Base-by-base conservation (phyloP, 2,113 vertebrate species). In the Coryphaenoides rupestris region DNA sequence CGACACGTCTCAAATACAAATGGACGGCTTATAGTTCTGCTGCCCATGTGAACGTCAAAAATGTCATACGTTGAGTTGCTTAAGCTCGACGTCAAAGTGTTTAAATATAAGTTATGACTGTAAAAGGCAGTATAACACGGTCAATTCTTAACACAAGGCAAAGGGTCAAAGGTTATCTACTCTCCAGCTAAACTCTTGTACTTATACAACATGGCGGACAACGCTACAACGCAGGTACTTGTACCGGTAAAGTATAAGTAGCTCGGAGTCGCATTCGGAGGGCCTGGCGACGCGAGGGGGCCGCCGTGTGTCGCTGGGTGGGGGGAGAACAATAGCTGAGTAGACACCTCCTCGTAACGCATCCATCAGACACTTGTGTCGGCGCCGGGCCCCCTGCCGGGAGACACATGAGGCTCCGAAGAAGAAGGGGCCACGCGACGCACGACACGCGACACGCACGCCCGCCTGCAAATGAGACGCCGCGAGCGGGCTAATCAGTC, bases 301-400 rank as follows among this genome's bases (percentile, higher is more conserved):
- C 74, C 65, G 60, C 55, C 58, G 52, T 72, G 72, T 7, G 57
- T 60, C 40, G 52, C 40, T 14, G 61, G 69, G n/a, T n/a, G n/a
- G 75, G 61, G 67, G 75, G 74, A 80, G 84, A 79, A 81, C 79
- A 85, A 84, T 74, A 77, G 76, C 69, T 77, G 81, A 77, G 59
- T 58, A 69, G 75, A 81, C 53, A 59, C 66, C 57, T 61, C 66
- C 57, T 61, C 62, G 74, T 65, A 69, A 71, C 58, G 73, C 77
- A 80, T 85, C 83, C 79, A 71, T 85, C 74, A 79, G 68, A 63
- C 58, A 21, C 65, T 66, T 73, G 75, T 84, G 82, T 82, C 85
- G 79, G 76, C 70, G 28, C 55, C 68, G 10, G 61, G 73, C 80
- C 74, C 74, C 82, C 82, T 62, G 68, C 70, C 60, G 80, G 74